Conservation (phyloP, 2,797 vertebrate species). For the Hyperoplus lanceolatus region DNA sequence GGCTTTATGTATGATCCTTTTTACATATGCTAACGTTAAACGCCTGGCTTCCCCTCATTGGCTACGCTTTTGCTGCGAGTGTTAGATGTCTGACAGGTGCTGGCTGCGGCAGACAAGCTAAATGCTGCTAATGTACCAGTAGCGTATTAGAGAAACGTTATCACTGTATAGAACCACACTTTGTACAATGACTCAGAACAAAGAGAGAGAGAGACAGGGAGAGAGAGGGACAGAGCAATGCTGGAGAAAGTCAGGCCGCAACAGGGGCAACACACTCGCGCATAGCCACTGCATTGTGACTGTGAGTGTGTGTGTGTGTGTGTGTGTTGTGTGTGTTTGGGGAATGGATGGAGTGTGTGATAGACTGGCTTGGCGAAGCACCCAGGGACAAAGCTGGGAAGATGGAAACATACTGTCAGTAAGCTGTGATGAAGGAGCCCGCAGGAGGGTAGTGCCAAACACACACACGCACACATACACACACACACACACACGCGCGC, state of each 20-base stretch:
- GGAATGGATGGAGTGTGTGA: constrained; percentile 2
- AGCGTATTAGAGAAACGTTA: constrained; percentile 18
- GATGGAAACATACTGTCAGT: constrained; percentile 68
- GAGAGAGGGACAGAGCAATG: not conserved
- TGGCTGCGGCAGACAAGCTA: constrained; percentile 11
- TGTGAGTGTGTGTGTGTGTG: not conserved
- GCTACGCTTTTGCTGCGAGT: constrained; percentile 1
- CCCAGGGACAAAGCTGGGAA: constrained; percentile 59
- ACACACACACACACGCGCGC: not conserved
- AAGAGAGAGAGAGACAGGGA: not conserved
- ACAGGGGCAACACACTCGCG: constrained; percentile 18
- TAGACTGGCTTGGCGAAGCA: constrained; percentile 50
- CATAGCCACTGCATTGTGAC: constrained; percentile 2
- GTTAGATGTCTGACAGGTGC: not conserved
- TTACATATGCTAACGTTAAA: not conserved
- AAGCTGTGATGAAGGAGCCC: constrained; percentile 70
- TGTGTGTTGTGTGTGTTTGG: not conserved
- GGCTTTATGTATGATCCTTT: constrained; percentile 2
- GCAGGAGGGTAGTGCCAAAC: constrained; percentile 50
- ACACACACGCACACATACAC: not conserved
- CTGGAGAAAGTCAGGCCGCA: constrained; percentile 22
- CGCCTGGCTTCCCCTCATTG: not conserved
- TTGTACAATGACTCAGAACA: constrained; percentile 6
- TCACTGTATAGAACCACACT: constrained; percentile 12
- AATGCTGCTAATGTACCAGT: constrained; percentile 39